Conservation (phyloP, 2,888 invertebrate species). For the Eupithecia subumbrata region DNA sequence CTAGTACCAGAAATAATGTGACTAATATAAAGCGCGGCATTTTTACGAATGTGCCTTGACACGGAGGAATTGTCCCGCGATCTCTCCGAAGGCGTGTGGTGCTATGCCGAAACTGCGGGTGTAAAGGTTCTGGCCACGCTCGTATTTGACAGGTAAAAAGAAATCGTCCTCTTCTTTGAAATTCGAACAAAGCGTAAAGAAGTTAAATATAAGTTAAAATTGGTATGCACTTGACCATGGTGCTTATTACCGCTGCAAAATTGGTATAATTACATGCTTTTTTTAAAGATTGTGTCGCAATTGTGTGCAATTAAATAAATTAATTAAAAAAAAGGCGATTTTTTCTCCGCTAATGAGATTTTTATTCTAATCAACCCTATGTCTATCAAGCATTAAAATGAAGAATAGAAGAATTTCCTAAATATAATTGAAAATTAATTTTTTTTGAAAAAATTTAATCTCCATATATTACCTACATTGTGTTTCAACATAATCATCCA, state of each 20-base stretch:
- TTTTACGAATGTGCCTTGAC: constrained; percentile 2
- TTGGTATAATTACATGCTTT: not conserved
- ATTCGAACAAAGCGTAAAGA: not conserved
- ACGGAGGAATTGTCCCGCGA: constrained; percentile 23
- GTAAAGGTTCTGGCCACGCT: not conserved
- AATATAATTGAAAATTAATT: not conserved
- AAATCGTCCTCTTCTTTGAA: not conserved
- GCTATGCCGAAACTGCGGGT: constrained; percentile 31
- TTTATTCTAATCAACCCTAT: not conserved
- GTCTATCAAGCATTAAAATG: not conserved
- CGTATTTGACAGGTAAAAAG: not conserved
- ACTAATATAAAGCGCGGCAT: constrained; percentile 36
- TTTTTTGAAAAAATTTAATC: not conserved
- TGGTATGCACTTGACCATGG: not conserved
- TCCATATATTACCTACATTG: not conserved
- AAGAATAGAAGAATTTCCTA: no score
- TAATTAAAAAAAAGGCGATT: not conserved
- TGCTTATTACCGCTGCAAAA: not conserved
- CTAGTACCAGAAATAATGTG: constrained; percentile 41
- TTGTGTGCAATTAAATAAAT: not conserved
- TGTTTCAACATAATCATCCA: not conserved
- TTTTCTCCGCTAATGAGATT: no score
- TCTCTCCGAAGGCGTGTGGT: not conserved
- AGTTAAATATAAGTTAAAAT: not conserved
- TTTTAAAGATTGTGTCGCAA: not conserved